A percentile compares a stretch with the other conserved stretches of the same genome.
Conservation (phyloP, 2,113 vertebrate genomes). For the Alligator sinensis region DNA sequence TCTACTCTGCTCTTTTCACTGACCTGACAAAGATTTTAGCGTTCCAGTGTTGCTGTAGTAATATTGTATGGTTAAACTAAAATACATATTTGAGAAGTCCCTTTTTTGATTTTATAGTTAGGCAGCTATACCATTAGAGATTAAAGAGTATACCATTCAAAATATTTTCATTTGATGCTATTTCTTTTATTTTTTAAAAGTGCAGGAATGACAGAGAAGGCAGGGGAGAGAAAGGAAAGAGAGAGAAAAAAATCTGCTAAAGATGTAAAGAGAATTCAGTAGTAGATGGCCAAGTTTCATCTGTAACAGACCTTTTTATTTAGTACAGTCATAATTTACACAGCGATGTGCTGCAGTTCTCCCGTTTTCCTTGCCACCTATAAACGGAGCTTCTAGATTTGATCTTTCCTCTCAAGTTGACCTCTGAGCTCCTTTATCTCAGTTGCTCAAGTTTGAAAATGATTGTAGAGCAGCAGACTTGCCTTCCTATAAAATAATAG, state of each 20-base stretch:
- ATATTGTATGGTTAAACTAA: neutral
- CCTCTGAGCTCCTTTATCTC: neutral
- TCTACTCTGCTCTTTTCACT: neutral
- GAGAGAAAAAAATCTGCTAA: neutral
- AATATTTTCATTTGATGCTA: neutral
- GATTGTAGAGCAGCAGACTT: neutral
- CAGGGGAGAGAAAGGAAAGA: neutral
- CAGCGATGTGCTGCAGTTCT: neutral
- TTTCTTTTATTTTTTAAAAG: neutral
- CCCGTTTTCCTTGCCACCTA: neutral
- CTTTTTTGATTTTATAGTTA: neutral
- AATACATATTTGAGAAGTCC: neutral
- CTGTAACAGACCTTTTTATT: neutral
- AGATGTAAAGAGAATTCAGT: neutral
- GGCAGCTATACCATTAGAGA: neutral
- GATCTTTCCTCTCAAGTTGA: neutral
- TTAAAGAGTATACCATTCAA: neutral
- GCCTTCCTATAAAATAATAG: neutral
- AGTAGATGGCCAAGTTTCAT: neutral
- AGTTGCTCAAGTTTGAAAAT: neutral
- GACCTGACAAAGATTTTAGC: neutral
- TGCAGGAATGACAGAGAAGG: neutral
- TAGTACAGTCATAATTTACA: constrained; percentile 6
- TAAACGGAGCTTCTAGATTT: constrained; percentile 1
- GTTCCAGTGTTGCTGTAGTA: rapidly evolving